These are phyloP conservation scores for Bruchidius siliquastri DNA, from an alignment of 2,888 invertebrate genomes.

Conservation along the genomic window DNA sequence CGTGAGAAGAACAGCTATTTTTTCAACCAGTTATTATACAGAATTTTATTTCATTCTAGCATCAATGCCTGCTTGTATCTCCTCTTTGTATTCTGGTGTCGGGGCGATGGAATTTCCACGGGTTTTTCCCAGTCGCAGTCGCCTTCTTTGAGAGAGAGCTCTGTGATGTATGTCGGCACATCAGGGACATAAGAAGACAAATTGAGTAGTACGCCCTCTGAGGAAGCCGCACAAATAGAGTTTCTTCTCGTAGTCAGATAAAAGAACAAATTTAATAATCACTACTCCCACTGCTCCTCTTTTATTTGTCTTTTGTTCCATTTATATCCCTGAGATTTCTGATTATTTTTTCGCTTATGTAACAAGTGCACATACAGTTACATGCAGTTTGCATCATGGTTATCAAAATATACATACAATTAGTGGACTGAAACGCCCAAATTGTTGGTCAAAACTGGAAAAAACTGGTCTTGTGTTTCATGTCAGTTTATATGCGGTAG, in stretches of 20 bases:
- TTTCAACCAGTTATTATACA: too few relatives aligned
- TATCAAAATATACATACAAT: too few relatives aligned
- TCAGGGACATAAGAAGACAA: not conserved
- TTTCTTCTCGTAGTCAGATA: not conserved
- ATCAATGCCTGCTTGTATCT: too few relatives aligned
- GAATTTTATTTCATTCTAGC: too few relatives aligned
- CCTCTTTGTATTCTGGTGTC: not conserved
- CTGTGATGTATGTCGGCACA: not conserved
- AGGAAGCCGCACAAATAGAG: not conserved
- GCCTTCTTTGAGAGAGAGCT: not conserved
- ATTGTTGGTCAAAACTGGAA: too few relatives aligned
- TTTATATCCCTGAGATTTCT: not conserved
- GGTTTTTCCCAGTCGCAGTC: not conserved
- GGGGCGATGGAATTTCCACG: not conserved
- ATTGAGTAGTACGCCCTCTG: not conserved
- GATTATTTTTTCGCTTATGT: too few relatives aligned
- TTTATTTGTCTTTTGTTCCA: not conserved
- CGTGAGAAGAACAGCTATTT: too few relatives aligned
- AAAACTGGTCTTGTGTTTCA: too few relatives aligned
- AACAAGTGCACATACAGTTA: too few relatives aligned
- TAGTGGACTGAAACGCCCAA: too few relatives aligned
- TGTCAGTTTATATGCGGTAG: too few relatives aligned
- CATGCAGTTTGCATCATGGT: too few relatives aligned
- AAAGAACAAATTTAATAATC: not conserved
- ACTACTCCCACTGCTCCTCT: not conserved